Evolutionary conservation across 2,113 vertebrate species (phyloP).

Genomic region (Numida meleagris): DNA sequence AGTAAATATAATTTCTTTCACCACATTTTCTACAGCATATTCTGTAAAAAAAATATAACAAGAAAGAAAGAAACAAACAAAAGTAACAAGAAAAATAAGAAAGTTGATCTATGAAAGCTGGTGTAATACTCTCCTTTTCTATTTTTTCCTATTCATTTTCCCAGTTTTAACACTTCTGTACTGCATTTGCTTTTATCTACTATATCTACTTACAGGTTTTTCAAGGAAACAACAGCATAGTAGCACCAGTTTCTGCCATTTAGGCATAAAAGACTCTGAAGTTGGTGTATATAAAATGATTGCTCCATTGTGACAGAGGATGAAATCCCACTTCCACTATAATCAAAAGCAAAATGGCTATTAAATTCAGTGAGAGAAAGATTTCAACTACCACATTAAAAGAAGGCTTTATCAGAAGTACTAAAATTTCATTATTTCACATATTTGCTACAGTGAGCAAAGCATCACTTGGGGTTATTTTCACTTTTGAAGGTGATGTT

Average conservation of each 20-base stretch:
- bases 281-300: not conserved
- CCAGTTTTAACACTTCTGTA: not conserved
- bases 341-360: not conserved
- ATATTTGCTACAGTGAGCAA: not conserved
- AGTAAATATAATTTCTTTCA: not conserved
- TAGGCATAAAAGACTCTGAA: not conserved
- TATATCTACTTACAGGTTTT: not conserved
- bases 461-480: not conserved
- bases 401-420: not conserved
- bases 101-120: not conserved
- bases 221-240: not conserved
- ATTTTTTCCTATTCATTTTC: not conserved
- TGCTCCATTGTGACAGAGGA: not conserved
- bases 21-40: not conserved
- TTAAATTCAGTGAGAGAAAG: not conserved
- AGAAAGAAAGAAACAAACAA: not conserved
- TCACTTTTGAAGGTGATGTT: not conserved
- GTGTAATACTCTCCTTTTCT: not conserved
- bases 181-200: not conserved
- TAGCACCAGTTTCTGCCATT: not conserved
- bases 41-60: not conserved
- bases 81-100: not conserved
- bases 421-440: not conserved
- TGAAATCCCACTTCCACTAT: not conserved
- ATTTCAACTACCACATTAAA: not conserved